Conservation (phyloP, 2,888 invertebrate genomes). For the Aradus depressus region DNA sequence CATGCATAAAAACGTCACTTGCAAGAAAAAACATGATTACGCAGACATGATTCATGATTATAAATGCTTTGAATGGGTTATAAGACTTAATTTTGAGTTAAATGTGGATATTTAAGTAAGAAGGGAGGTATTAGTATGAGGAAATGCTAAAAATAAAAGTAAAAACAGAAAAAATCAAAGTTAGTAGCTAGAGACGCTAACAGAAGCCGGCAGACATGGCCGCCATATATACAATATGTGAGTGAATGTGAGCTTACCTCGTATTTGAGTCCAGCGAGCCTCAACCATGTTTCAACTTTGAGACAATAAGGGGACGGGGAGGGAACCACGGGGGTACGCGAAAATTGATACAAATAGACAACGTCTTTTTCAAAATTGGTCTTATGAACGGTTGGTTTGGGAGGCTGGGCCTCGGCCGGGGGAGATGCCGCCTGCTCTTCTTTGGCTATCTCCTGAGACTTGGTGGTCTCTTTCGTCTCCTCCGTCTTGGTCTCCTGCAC, state of each 20-base stretch:
- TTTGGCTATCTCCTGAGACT: constrained; percentile 27
- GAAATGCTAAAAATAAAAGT: no score
- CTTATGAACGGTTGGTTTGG: constrained; percentile 73
- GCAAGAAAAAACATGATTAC: no score
- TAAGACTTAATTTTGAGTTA: no score
- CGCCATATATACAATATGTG: constrained; percentile 7
- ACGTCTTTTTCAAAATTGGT: constrained; percentile 81
- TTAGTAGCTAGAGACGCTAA: constrained; percentile 11
- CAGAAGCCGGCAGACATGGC: constrained; percentile 8
- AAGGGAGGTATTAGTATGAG: no score
- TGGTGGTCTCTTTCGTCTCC: constrained; percentile 25
- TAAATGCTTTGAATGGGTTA: no score
- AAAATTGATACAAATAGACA: constrained; percentile 88
- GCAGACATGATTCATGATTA: no score
- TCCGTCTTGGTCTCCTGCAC: constrained; percentile 26
- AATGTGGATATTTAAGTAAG: no score
- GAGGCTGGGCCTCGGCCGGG: constrained; percentile 34
- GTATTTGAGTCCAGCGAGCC: constrained; percentile 82
- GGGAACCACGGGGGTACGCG: constrained; percentile 78
- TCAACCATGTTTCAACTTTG: constrained; percentile 92
- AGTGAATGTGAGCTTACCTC: constrained; percentile 79
- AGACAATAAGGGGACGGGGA: constrained; percentile 86
- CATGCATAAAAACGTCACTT: no score
- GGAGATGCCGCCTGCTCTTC: constrained; percentile 28
- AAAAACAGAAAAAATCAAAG: background rate